A percentile compares a stretch with the other conserved stretches of the same genome.
Conservation (phyloP, 64 coral and sea anemone genomes). For the Hydrozoanthus tunicans region DNA sequence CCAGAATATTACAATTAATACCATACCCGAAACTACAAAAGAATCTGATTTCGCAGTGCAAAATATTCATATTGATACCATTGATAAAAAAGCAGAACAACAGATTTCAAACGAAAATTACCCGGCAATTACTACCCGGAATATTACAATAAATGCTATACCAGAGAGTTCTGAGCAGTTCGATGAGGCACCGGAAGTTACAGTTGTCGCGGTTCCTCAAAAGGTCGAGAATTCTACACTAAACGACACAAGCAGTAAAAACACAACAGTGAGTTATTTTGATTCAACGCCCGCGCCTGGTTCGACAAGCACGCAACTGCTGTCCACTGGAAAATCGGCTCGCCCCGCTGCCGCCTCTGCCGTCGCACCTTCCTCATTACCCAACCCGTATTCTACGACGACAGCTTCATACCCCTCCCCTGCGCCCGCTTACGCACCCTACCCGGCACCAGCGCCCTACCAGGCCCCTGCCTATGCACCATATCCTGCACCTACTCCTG, state of each 20-base stretch:
- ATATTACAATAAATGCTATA: conserved; percentile 53
- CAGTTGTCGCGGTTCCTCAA: conserved; percentile 5
- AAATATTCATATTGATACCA: conserved; percentile 26
- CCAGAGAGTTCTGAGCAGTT: not conserved
- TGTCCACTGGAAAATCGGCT: not conserved
- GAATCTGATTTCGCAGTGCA: not conserved
- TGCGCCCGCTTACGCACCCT: conserved; percentile 13
- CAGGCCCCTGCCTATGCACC: not conserved
- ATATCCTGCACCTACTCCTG: conserved; percentile 8
- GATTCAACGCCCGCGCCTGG: conserved; percentile 32
- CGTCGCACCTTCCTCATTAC: not conserved
- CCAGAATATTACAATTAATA: conserved; percentile 16
- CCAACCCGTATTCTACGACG: not conserved
- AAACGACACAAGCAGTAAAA: not conserved
- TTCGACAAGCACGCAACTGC: not conserved
- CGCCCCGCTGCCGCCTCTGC: not conserved
- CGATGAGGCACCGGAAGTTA: not conserved
- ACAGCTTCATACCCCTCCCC: not conserved
- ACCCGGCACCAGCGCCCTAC: conserved; percentile 9
- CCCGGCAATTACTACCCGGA: conserved; percentile 23
- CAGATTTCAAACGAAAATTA: not conserved
- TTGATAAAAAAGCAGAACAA: conserved; percentile 25
- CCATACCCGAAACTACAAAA: conserved; percentile 20
- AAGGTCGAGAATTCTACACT: not conserved
- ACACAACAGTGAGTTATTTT: conserved; percentile 19